Evolutionary conservation across 2,888 invertebrate species (phyloP).

Genomic region (Leuctra nigra): DNA sequence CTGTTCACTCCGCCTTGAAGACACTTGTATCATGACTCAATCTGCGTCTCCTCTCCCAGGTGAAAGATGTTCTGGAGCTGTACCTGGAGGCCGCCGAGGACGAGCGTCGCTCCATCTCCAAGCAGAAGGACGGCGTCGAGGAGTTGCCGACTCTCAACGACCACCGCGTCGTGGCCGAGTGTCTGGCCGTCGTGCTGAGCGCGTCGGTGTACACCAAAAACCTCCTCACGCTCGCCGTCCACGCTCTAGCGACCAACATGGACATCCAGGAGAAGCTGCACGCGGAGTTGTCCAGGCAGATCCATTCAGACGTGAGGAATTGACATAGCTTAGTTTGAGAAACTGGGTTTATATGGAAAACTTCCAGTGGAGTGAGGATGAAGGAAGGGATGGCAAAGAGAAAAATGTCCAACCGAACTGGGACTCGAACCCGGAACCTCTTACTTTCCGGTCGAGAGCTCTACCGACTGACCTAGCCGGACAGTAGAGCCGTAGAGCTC

Average conservation of each 20-base stretch:
- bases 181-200: conserved; percentile 26
- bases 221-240: conserved; percentile 21
- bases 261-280: conserved; percentile 28
- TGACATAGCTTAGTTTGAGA: no score
- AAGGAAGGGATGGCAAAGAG: no score
- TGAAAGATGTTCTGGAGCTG: conserved; percentile 29
- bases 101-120: conserved; percentile 22
- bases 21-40: no score
- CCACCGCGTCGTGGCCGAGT: conserved; percentile 24
- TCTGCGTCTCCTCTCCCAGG: no score
- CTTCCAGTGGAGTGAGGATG: no score
- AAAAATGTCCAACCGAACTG: no score
- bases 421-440: no score
- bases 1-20: no score
- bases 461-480: no score
- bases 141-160: conserved; percentile 22
- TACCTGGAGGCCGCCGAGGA: conserved; percentile 27
- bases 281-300: conserved; percentile 18
- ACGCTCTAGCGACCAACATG: conserved; percentile 26
- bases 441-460: no score
- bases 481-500: no score
- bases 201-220: conserved; percentile 23
- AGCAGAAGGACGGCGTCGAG: conserved; percentile 25
- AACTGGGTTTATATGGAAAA: no score
- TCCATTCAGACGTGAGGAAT: conserved; percentile 11